Conservation (phyloP, 2,888 invertebrate genomes). For the Calliopum simillimum region DNA sequence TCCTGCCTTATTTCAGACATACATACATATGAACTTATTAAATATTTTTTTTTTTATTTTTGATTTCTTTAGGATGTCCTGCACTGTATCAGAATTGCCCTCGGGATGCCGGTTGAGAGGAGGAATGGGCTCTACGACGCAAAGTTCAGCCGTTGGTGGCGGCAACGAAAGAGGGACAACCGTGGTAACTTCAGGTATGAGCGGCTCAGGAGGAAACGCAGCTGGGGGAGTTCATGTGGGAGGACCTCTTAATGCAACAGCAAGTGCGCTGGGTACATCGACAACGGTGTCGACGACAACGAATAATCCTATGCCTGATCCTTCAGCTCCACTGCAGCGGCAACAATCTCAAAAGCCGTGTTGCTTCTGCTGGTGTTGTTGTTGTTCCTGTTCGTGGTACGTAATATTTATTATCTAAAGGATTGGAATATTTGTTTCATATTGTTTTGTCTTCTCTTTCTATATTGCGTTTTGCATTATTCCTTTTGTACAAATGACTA, state of each 20-base stretch:
- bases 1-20: too few species aligned
- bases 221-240: constrained; percentile 56
- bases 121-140: constrained; percentile 66
- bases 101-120: constrained; percentile 68
- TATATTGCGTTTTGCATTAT: constrained; percentile 34
- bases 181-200: constrained; percentile 36
- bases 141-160: constrained; percentile 49
- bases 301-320: constrained; percentile 60
- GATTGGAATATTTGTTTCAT: constrained; percentile 38
- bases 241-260: constrained; percentile 53
- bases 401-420: constrained; percentile 47
- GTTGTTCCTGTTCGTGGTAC: constrained; percentile 79
- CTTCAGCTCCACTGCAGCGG: constrained; percentile 62
- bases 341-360: constrained; percentile 72
- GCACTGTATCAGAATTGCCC: constrained; percentile 70
- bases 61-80: constrained; percentile 70
- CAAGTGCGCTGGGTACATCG: constrained; percentile 51
- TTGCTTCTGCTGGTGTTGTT: constrained; percentile 78
- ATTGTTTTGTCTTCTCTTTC: constrained; percentile 18
- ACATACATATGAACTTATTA: too few species aligned
- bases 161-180: constrained; percentile 58
- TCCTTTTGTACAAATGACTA: background rate
- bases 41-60: constrained; percentile 33
- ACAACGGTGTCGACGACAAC: constrained; percentile 29
- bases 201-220: constrained; percentile 51